These are phyloP conservation scores for Spisula subtruncata DNA, from an alignment of 2,888 invertebrate genomes.

Conservation along the genomic window DNA sequence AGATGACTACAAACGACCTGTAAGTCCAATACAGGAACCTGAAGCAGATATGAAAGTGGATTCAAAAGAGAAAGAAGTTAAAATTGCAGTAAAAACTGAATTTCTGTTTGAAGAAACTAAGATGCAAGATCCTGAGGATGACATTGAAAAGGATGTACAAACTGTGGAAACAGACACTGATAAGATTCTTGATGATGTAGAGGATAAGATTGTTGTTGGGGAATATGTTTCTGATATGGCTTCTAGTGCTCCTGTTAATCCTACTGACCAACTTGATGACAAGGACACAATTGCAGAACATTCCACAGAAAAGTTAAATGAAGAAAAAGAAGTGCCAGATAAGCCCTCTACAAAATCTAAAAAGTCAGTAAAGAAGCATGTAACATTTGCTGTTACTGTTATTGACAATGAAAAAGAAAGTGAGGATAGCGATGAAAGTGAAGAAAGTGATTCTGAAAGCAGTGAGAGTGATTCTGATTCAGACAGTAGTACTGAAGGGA, in stretches of 20 bases:
- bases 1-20: conserved; percentile 43
- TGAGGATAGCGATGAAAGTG: conserved; percentile 44
- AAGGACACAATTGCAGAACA: background rate
- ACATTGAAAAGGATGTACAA: conserved; percentile 20
- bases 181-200: background rate
- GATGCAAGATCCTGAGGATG: conserved; percentile 35
- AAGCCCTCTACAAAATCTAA: background rate
- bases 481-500: conserved; percentile 43
- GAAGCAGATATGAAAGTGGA: conserved; percentile 46
- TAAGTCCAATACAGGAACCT: conserved; percentile 55
- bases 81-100: conserved; percentile 30
- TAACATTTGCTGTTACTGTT: conserved; percentile 65
- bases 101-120: conserved; percentile 15
- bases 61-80: background rate
- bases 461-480: conserved; percentile 40
- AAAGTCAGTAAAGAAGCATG: conserved; percentile 40
- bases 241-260: background rate
- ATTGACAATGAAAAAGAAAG: conserved; percentile 61
- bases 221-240: background rate
- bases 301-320: background rate
- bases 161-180: conserved; percentile 27
- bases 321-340: background rate
- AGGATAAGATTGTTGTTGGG: background rate
- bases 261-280: background rate
- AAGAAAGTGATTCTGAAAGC: conserved; percentile 40